Conservation (phyloP, 1,140 invertebrate genomes). For the Drosophila sulfurigaster region DNA sequence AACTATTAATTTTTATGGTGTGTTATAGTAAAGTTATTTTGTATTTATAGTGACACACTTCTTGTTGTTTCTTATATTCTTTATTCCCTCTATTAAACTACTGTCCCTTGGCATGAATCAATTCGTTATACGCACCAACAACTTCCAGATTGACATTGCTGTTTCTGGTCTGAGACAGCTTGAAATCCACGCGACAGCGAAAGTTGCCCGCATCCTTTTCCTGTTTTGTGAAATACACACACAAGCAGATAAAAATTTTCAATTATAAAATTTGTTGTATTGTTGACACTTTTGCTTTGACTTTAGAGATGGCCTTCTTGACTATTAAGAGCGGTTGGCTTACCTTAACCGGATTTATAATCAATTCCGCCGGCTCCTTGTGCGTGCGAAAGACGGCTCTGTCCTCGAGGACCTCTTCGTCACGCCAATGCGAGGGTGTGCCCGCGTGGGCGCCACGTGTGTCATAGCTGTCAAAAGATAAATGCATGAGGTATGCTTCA, state of each 20-base stretch:
- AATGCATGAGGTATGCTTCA: conserved; percentile 13
- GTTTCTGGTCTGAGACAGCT: conserved; percentile 92
- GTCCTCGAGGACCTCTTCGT: conserved; percentile 86
- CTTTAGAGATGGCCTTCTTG: neutral
- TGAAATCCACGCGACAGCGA: conserved; percentile 92
- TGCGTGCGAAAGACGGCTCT: conserved; percentile 86
- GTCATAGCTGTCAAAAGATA: conserved; percentile 83
- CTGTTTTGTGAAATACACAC: conserved; percentile 59
- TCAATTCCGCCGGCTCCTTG: conserved; percentile 86
- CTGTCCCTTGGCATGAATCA: conserved; percentile 19
- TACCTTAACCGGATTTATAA: conserved; percentile 84
- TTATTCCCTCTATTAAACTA: no score
- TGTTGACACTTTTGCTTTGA: conserved; percentile 54
- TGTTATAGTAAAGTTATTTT: no score
- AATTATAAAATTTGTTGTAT: conserved; percentile 68
- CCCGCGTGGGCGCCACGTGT: conserved; percentile 85
- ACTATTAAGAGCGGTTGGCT: conserved; percentile 10
- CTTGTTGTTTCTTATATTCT: no score
- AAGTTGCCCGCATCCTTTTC: conserved; percentile 90
- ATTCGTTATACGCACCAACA: conserved; percentile 89
- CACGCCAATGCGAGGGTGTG: conserved; percentile 86
- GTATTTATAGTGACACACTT: no score
- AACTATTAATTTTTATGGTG: neutral
- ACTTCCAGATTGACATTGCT: conserved; percentile 92
- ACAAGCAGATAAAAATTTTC: conserved; percentile 82